Evolutionary conservation across 2,113 vertebrate species (phyloP), one percentile per base, ranked within the genome.

Genomic region (Nanorana parkeri): DNA sequence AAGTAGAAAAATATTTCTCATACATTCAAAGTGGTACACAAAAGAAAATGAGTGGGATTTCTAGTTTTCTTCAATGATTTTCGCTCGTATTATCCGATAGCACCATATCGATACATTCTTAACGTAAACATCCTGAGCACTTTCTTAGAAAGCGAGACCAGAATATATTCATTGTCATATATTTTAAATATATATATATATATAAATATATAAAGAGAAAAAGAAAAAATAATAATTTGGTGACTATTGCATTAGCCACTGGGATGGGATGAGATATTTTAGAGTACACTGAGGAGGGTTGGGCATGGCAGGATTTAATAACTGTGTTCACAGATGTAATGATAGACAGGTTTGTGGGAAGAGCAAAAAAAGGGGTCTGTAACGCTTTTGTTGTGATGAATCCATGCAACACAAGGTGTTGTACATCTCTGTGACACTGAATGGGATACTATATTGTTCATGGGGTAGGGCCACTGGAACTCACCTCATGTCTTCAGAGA

Each of bases 91-190:
- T 83, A 91, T 83, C 80, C 80, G 90, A 94, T 95, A 95, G 94
- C 94, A 95, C 94, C 94, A 94, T 95, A 94, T 95, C 80, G 80
- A 95, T 92, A 95, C 93, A 95, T 95, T 93, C 91, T 95, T 93
- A 94, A 95, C 92, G 92, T 94, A 95, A 95, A 95, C 94, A 95
- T 95, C 80, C 71, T 94, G 93, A 94, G 94, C 93, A 95, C 94
- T 95, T 95, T 95, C 94, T 94, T 95, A 95, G 94, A 95, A 95
- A 95, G 94, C 94, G 94, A 94, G 93, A 95, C 94, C 94, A 92
- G 94, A 92, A 95, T 94, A 93, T 92, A 85, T 84, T 88, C 86
- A 90, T 90, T 90, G 84, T 90, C 92, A 94, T 93, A 83, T 83
- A 76, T 83, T 83, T 83, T 76, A 81, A 81, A 81, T 81, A 81